Percentiles rank a stretch among this genome's conserved stretches.
These are phyloP conservation scores for Drosophila aff. DNA, from an alignment of 1,140 invertebrate genomes.

Conservation along the genomic window DNA sequence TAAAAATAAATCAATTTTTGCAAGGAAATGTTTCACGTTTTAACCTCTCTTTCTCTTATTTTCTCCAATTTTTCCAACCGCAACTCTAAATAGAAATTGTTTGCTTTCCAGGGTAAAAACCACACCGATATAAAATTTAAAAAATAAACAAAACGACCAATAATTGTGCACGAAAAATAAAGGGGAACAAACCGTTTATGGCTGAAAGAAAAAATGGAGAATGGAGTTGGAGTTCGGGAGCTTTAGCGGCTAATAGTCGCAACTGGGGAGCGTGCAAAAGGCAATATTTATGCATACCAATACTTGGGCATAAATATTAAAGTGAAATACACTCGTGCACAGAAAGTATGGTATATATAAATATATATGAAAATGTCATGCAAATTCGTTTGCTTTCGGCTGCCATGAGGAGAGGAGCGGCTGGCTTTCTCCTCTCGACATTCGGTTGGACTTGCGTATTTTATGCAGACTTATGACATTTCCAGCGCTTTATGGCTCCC, in stretches of 20 bases:
- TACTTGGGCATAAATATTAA: constrained; percentile 65
- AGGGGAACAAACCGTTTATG: constrained; percentile 46
- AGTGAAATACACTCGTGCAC: constrained; percentile 39
- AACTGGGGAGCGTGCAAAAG: constrained; percentile 42
- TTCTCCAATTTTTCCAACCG: background rate
- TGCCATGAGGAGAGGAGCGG: constrained; percentile 7
- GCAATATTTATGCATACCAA: constrained; percentile 72
- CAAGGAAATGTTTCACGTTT: background rate
- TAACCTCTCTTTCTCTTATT: background rate
- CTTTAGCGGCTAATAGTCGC: constrained; percentile 57
- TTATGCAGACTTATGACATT: constrained; percentile 63
- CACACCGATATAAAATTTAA: constrained; percentile 16
- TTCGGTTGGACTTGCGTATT: constrained; percentile 47
- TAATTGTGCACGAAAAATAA: constrained; percentile 4
- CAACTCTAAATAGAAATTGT: constrained; percentile 37
- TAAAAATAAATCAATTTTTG: background rate
- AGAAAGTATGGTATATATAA: constrained; percentile 23
- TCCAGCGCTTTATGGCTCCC: constrained; percentile 28
- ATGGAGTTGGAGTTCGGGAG: background rate
- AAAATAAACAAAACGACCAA: constrained; percentile 19
- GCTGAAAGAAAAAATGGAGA: background rate
- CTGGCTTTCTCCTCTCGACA: background rate
- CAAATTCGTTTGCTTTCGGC: constrained; percentile 46
- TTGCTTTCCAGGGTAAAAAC: constrained; percentile 37
- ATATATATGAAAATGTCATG: constrained; percentile 60